phyloP scores from a whole-genome alignment of 53 echinoderm and acorn worm genomes.

The Echinarachnius parma region DNA sequence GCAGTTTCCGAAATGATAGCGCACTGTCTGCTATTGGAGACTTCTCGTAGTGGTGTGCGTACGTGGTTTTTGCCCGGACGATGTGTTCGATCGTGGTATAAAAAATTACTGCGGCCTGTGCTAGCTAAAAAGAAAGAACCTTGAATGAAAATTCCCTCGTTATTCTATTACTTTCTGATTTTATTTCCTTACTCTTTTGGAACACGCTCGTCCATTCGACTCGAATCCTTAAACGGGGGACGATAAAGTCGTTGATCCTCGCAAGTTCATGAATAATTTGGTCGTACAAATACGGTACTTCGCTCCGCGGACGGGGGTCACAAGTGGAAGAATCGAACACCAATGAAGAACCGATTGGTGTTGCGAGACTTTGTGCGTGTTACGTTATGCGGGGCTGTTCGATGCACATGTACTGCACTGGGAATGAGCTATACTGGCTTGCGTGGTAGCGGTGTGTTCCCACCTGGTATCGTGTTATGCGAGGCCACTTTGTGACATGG shows the following conservation, averaged over 20 bases:
- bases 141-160: conserved; percentile 40
- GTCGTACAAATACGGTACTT: conserved; percentile 27
- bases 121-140: conserved; percentile 47
- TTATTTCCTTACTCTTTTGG: conserved; percentile 47
- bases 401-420: conserved; percentile 18
- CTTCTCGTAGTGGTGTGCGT: conserved; percentile 30
- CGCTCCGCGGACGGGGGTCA: conserved; percentile 48
- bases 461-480: conserved; percentile 17
- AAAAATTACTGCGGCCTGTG: too few species aligned
- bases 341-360: conserved; percentile 35
- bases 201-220: conserved; percentile 40
- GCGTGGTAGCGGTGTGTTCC: conserved; percentile 13
- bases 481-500: conserved; percentile 29
- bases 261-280: conserved; percentile 51
- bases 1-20: conserved; percentile 35
- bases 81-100: too few species aligned
- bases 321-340: conserved; percentile 43
- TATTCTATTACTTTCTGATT: conserved; percentile 37
- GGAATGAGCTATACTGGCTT: conserved; percentile 5
- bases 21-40: conserved; percentile 6
- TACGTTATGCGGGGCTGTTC: conserved; percentile 16
- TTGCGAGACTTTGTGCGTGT: conserved; percentile 43
- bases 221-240: conserved; percentile 40
- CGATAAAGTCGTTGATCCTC: conserved; percentile 22
- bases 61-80: conserved; percentile 21